Evolutionary conservation across 2,113 vertebrate genomes (phyloP), one percentile per base, ranked within the genome.

Genomic region (Cyanoderma ruficeps): DNA sequence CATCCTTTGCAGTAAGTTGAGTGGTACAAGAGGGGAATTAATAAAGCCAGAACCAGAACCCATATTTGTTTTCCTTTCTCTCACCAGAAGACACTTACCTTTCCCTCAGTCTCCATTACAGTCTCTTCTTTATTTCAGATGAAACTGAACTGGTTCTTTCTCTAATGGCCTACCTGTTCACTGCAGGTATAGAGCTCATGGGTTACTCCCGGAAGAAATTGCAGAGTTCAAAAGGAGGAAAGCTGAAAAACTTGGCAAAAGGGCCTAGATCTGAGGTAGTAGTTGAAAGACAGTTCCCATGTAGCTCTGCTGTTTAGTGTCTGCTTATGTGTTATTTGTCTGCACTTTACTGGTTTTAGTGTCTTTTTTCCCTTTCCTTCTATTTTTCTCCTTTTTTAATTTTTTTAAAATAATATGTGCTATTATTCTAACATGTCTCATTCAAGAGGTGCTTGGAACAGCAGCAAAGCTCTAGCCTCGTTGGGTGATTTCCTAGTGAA

Each of bases 191-290:
- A 97, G 97, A 97, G 98, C 98, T 97, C 98, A 99, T 52, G 98
- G 98, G 84, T 98, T 99, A 96, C 97, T 96, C 52, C 96, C 97
- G 21, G 98, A 99, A 83, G 98, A 99, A 42, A 98, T 99, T 97
- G 98, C 98, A 79, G 98, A 97, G 28, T 98, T 98, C 98, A 98
- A 96, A 98, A 98, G 95, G 98, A 98, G 97, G 97, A 99, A 98
- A 98, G 97, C 98, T 92, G 98, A 97, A 98, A 98, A 98, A 98
- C 97, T 97, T 98, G 98, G 98, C 78, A 94, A 79, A 91, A 93
- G 89, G 94, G 95, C 93, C 94, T 97, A 97, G 95, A 93, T 90
- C 96, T 93, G 98, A 99, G 98, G 98, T 98, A 98, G 98, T 96
- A 95, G 76, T 91, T 88, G 81, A 75, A 74, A 80, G 90, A 95